Base-by-base conservation (phyloP, 2,888 invertebrate genomes). In the Ormyrus nitidulus region DNA sequence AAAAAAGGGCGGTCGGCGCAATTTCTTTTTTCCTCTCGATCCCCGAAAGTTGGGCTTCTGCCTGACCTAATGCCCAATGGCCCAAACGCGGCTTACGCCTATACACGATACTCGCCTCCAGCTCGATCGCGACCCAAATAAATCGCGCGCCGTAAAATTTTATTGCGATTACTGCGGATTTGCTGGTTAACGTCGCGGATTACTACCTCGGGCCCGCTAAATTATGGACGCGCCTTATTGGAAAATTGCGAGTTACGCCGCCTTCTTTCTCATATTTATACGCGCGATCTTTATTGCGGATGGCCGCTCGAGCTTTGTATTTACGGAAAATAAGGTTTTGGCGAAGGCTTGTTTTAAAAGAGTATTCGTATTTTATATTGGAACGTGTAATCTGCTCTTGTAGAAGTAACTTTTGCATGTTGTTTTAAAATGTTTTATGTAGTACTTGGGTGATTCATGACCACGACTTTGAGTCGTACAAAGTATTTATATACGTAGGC, bases 51-150 rank as follows among this genome's bases (percentile, higher is more conserved):
- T 77, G n/a, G 64, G 13, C 54, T 64, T 89, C 88, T 88, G 89
- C 89, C 88, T 88, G 89, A 89, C 89, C 89, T 88, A 19, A 89
- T 88, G 89, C 89, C 88, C 89, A 90, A 90, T 90, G 88, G 87
- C 84, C 86, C 89, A 44, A 62, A 87, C 86, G 84, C 85, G 85
- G 87, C 88, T 88, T 59, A 62, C 62, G 56, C 11, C 61, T 68
- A 13, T 48, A n/a, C 11, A 19, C 44, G 46, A 61, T 69, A 13
- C 48, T 46, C 46, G 8, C 46, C 6, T 2, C 5, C 10, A 49
- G 11, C 13, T 2, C n/a, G 13, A 51, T 19, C 49, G 65, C 58
- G 48, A 48, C 76, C 65, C 73, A 66, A 77, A 80, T 80, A 80
- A 77, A 80, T 80, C 69, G 70, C 49, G 61, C 53, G n/a, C 53